phyloP scores from a whole-genome alignment of 2,113 vertebrate genomes.

The Caranx ignobilis region DNA sequence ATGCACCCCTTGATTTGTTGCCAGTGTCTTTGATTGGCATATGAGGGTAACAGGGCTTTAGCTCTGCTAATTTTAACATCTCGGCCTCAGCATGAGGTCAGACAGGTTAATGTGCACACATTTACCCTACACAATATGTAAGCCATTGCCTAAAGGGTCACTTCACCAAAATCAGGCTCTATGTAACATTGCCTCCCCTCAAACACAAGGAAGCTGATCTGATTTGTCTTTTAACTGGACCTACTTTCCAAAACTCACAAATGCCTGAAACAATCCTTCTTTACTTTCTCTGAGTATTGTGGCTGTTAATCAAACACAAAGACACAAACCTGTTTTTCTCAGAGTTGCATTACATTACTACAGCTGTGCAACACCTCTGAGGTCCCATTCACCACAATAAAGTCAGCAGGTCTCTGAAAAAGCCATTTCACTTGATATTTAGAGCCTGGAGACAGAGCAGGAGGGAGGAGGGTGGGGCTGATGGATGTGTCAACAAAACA shows the following conservation, averaged over 20 bases:
- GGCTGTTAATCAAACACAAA: not conserved
- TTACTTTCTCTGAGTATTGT: not conserved
- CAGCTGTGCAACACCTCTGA: too few relatives aligned
- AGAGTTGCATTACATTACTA: too few relatives aligned
- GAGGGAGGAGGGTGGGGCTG: too few relatives aligned
- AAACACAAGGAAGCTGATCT: not conserved
- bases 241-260: not conserved
- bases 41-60: slow-evolving; percentile 14
- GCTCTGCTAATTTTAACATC: slow-evolving; percentile 5
- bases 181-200: not conserved
- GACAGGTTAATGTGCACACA: not conserved
- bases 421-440: too few relatives aligned
- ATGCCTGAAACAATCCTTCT: too few relatives aligned
- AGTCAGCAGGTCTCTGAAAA: too few relatives aligned
- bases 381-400: too few relatives aligned
- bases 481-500: too few relatives aligned
- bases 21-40: slow-evolving; percentile 44
- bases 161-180: not conserved
- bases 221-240: not conserved
- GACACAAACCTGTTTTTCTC: not conserved
- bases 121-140: not conserved
- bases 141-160: not conserved
- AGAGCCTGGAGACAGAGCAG: too few relatives aligned
- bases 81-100: slow-evolving; percentile 7
- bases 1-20: slow-evolving; percentile 30